Evolutionary conservation across 2,113 vertebrate genomes (phyloP), one percentile per base, ranked within the genome.

Genomic region (Tachycineta bicolor): DNA sequence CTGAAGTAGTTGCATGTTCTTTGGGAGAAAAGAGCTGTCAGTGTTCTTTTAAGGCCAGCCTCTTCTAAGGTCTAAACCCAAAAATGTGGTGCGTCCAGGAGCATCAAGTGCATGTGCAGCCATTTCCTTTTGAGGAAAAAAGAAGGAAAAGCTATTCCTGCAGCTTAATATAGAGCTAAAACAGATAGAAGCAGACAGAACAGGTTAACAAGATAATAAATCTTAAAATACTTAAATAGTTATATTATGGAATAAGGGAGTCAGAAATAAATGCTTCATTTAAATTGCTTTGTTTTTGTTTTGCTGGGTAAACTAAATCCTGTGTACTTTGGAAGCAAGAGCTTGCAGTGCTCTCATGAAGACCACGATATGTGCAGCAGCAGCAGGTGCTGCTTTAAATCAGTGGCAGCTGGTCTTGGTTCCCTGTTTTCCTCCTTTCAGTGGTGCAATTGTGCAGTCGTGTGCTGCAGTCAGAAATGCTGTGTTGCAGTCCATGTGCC

Each of bases 341-440:
- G 0, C 44, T 87, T 47, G 33, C 29, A 14, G 1, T 28, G 39
- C 37, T 83, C 68, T 65, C 20, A 5, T 34, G 49, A 62, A 2
- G 18, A 39, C 59, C 28, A 34, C 0, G 0, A 10, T 22, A 21
- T 0, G 1, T 24, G 17, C 23, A 1, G 2, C 22, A 33, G 63
- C 3, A 14, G 29, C 31, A 39, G 14, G 43, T 1, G 8, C 46
- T 69, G 59, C 1, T 0, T 39, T n/a, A 23, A 11, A 20, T 64
- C 31, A 14, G 0, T 26, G 52, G 21, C 0, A 0, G 21, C 64
- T 55, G 18, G 4, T 41, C 73, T 67, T n/a, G n/a, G 39, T 67
- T 91, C 50, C 49, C 29, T 39, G 21, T 67, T 77, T 47, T 53
- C 70, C 22, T 84, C 5, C 37, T 43, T 63, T 56, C 31, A 29